Base-by-base conservation (phyloP, 2,888 invertebrate genomes). In the Camptogramma bilineatum region DNA sequence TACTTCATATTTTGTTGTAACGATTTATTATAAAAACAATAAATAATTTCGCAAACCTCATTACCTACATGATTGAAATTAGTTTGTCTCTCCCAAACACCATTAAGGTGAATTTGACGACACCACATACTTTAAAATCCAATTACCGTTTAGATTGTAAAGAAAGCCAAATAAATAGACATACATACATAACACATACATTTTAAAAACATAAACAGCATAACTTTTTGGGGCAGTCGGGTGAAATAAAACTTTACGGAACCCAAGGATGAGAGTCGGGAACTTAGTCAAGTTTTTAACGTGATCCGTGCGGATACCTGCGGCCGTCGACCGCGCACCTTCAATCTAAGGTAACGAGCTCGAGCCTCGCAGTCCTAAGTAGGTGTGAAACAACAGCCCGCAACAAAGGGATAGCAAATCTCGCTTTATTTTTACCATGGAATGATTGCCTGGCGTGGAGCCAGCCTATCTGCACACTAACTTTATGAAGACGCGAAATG, bases 271-370 rank as follows among this genome's bases (percentile, higher is more conserved):
- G n/a, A 62, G 3, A 52, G 18, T 46, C 17, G 42, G 34, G 18
- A 44, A 53, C 53, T 46, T 28, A 24, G 62, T 52, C 61, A 65
- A 60, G 68, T 68, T 70, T 65, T 66, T 59, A 72, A 75, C 76
- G 77, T 80, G 82, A 84, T 81, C 82, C 73, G 80, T 79, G 75
- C 77, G 80, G 81, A 79, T 77, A 76, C 78, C 65, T 65, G 75
- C 79, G 84, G 85, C 80, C 91, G 82, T 80, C 86, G 90, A 91
- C 90, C 90, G 89, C 84, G 81, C 81, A 77, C 81, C 87, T 90
- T 90, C 91, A 91, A 87, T 90, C 87, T 83, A 79, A 81, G 84
- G 84, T 90, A 91, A 90, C 89, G 82, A 90, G 90, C 83, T 75
- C 75, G 77, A 76, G 77, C 76, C 82, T 74, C 78, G 79, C 81